These are phyloP conservation scores for Actenoides lindsayi DNA, from an alignment of 2,113 vertebrate species.

Conservation along the genomic window DNA sequence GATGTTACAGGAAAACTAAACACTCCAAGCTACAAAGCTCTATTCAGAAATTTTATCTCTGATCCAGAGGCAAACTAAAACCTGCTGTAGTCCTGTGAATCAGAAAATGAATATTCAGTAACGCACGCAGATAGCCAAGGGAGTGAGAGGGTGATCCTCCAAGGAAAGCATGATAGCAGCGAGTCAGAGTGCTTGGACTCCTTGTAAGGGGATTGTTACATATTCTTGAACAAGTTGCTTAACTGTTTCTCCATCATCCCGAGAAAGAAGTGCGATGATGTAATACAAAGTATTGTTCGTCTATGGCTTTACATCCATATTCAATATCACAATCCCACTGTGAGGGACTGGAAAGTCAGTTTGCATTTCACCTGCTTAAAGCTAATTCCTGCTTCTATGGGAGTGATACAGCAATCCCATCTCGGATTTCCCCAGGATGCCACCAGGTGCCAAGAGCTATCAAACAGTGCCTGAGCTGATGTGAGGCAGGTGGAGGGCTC, in stretches of 20 bases:
- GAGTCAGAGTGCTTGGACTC: neutral
- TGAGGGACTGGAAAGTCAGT: neutral
- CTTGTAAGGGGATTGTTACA: neutral
- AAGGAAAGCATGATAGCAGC: neutral
- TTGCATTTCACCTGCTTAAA: constrained; percentile 44
- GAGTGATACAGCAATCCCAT: neutral
- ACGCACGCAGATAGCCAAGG: neutral
- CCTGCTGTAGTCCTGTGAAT: neutral
- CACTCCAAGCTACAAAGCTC: constrained; percentile 39
- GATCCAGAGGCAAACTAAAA: constrained; percentile 51
- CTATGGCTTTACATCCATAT: neutral
- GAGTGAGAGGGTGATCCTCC: neutral
- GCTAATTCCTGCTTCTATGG: neutral
- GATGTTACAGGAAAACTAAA: constrained; percentile 58
- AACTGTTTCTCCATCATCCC: neutral
- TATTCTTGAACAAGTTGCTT: constrained; percentile 5
- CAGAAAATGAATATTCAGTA: constrained; percentile 16
- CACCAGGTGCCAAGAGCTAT: constrained; percentile 14
- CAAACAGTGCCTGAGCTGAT: neutral
- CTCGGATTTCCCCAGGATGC: neutral
- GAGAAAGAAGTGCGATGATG: neutral
- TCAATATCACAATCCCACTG: neutral
- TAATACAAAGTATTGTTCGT: neutral
- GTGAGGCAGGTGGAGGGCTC: constrained; percentile 8
- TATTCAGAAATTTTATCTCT: constrained; percentile 45